Evolutionary conservation across 2,113 vertebrate genomes (phyloP).

Genomic region (Baryphthengus martii): DNA sequence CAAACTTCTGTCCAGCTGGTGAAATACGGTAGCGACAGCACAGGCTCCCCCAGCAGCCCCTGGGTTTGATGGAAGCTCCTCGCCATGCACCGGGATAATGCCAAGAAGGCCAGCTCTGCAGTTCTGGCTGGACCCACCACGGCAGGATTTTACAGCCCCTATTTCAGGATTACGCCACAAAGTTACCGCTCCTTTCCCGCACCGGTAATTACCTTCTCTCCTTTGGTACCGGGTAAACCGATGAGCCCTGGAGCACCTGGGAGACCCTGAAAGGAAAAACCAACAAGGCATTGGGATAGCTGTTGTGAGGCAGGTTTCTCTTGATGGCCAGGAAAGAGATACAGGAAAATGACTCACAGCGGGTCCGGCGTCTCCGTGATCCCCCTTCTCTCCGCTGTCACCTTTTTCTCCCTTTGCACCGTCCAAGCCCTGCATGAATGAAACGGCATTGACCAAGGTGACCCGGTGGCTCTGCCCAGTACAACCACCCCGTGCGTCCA

Average conservation of each 20-base stretch:
- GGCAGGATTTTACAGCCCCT: neutral
- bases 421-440: constrained; percentile 64
- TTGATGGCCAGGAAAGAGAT: neutral
- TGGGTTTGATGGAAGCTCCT: neutral
- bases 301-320: neutral
- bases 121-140: neutral
- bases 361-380: constrained; percentile 41
- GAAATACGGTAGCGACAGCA: neutral
- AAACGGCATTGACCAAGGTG: neutral
- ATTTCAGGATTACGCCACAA: neutral
- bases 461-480: neutral
- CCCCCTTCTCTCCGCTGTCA: constrained; percentile 64
- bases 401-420: constrained; percentile 79
- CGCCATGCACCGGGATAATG: accelerated
- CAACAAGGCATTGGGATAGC: neutral
- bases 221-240: constrained; percentile 92
- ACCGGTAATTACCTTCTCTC: constrained; percentile 83
- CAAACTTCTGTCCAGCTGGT: neutral
- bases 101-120: neutral
- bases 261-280: constrained; percentile 51
- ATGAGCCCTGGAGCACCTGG: constrained; percentile 80
- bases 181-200: neutral
- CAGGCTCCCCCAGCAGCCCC: neutral
- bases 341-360: constrained; percentile 63
- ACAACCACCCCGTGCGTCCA: accelerated